Percentiles rank a stretch among this genome's conserved stretches.
These are phyloP conservation scores for Cephus runcator DNA, from an alignment of 2,888 invertebrate genomes.

Conservation along the genomic window DNA sequence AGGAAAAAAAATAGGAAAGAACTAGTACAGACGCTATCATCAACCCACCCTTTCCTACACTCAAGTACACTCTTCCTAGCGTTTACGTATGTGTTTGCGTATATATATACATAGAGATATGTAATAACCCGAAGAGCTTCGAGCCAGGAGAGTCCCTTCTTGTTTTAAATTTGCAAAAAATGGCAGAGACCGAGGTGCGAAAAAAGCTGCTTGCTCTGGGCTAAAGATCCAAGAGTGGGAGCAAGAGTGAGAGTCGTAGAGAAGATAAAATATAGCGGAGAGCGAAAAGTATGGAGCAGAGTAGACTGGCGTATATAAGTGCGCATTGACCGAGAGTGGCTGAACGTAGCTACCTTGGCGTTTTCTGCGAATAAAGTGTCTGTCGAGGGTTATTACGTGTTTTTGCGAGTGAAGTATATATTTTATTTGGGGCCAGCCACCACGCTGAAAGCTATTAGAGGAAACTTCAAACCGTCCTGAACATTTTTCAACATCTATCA, in stretches of 20 bases:
- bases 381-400: conserved; percentile 11
- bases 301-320: background rate
- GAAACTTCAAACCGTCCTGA: background rate
- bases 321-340: background rate
- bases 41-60: background rate
- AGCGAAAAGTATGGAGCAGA: background rate
- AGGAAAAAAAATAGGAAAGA: background rate
- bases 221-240: background rate
- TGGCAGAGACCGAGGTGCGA: conserved; percentile 1
- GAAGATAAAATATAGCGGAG: background rate
- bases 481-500: background rate
- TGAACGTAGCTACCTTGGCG: background rate
- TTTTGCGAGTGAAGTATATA: conserved; percentile 9
- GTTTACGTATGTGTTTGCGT: too few species aligned
- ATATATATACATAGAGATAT: background rate
- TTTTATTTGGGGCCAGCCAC: conserved; percentile 9
- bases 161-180: conserved; percentile 9
- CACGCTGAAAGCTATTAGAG: background rate
- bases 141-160: background rate
- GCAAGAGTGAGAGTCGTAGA: background rate
- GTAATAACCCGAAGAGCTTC: background rate
- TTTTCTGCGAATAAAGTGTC: conserved; percentile 10
- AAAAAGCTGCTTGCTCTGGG: background rate
- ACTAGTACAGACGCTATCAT: background rate
- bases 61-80: background rate